Evolutionary conservation across 1,140 invertebrate genomes (phyloP), one percentile per base, ranked within the genome.

Genomic region (Drosophila nikananu): DNA sequence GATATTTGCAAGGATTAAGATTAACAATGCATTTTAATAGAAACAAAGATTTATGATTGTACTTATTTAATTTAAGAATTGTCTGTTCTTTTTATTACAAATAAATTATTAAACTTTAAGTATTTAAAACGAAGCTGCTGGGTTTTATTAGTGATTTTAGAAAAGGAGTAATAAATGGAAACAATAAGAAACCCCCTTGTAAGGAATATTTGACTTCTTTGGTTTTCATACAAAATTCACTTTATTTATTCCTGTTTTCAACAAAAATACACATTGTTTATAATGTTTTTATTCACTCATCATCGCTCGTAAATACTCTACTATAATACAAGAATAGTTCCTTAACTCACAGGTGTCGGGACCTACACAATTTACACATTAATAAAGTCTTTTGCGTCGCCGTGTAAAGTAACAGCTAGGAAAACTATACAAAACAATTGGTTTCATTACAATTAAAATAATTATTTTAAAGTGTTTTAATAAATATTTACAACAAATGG

Each of bases 401-500:
- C 73, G 68, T 72, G 71, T 55, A 23, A 75, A 51, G 62, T 74
- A 70, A 74, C 63, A 74, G 62, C 78, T 86, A 84, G 39, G 21
- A 59, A 61, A 66, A 68, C 70, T 81, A 65, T 74, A 67, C 49
- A 72, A 72, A 81, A 73, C 77, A 60, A 60, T 44, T 39, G 21
- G 35, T 12, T 25, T 65, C 52, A 68, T 58, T 65, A 77, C 19
- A 52, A 30, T 35, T 71, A 71, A 0, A 51, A 54, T 30, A 51
- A 54, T 30, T 70, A 67, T 44, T 46, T 70, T 44, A 70, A 37
- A 70, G 68, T 77, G 41, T 80, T 73, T 81, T 81, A 77, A 89
- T 90, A 89, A 90, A 90, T 89, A 89, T 84, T 70, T 89, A 89
- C 63, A 84, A 80, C 48, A 78, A 86, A 89, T 87, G 84, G 86